Base-by-base conservation (phyloP, 92 coral and sea anemone genomes). In the Phenganax marumi region DNA sequence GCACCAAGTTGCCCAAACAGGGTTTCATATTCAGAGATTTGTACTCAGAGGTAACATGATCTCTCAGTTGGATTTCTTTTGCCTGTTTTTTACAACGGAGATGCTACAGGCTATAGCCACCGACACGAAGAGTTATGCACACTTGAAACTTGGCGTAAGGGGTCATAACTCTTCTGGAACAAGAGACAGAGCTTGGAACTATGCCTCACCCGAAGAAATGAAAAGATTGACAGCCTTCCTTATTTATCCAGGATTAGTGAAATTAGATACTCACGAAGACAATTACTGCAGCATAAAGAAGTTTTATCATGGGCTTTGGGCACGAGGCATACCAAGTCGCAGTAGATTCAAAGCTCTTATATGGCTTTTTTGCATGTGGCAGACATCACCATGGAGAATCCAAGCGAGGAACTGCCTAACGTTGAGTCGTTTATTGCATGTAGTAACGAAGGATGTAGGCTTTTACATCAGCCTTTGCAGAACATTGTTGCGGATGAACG, bases 391-490 rank as follows among this genome's bases (percentile, higher is more conserved):
- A 60, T 7, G 8, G 66, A 60, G 66, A 60, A n/a, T 10, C 66
- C 66, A 3, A 33, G 23, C 3, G 66, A 60, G n/a, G 22, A 0
- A 10, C 2, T 60, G 2, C 10, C 13, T n/a, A 60, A 77, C 10
- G 70, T 77, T 69, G 56, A 69, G 50, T 49, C 54, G 52, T 81
- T 81, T 22, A 50, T 63, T 18, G 53, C 48, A 17, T 64, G 14
- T 58, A 62, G 62, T 26, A 63, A 24, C 47, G 75, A 80, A 39
- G 53, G 50, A 68, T 81, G 78, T 12, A 68, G 68, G 10, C 53
- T 64, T 18, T 75, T 81, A 48, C 53, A 81, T 24, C 66, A 81
- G 73, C 85, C 85, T 25, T 24, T 33, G 52, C 77, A 68, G 63
- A 68, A 81, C 8, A 64, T 68, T 12, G 62, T 76, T 22, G 52